Conservation (phyloP, 2,797 vertebrate genomes). For the Macroramphosus scolopax region DNA sequence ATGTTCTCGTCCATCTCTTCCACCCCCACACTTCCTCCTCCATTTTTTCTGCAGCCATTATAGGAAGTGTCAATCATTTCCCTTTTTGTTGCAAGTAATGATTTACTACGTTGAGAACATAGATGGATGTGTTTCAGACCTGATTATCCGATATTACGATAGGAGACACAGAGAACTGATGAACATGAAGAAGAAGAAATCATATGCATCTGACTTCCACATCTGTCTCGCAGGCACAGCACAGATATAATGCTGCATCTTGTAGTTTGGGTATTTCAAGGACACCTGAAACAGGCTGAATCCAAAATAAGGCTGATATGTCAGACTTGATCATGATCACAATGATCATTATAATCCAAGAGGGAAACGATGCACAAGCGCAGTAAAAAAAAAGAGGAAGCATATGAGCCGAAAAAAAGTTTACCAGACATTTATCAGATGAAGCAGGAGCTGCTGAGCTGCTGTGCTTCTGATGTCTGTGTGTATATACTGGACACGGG, state of each 20-base stretch:
- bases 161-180: constrained; percentile 5
- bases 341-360: constrained; percentile 1
- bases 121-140: constrained; percentile 3
- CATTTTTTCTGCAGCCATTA: constrained; percentile 1
- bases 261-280: not conserved
- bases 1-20: not conserved
- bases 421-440: constrained; percentile 9
- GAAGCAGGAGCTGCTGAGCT: constrained; percentile 29
- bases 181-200: constrained; percentile 23
- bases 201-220: not conserved
- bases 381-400: not conserved
- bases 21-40: not conserved
- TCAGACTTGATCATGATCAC: not conserved
- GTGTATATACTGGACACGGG: constrained; percentile 31
- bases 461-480: constrained; percentile 15
- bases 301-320: not conserved
- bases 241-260: not conserved
- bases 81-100: constrained; percentile 22
- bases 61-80: constrained; percentile 12
- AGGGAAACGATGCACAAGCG: not conserved
- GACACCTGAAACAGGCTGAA: not conserved
- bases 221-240: constrained; percentile 1
- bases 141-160: constrained; percentile 11
- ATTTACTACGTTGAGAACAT: constrained; percentile 16
- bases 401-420: not conserved